phyloP scores from a whole-genome alignment of 1,140 invertebrate genomes.

The Nephila pilipes region DNA sequence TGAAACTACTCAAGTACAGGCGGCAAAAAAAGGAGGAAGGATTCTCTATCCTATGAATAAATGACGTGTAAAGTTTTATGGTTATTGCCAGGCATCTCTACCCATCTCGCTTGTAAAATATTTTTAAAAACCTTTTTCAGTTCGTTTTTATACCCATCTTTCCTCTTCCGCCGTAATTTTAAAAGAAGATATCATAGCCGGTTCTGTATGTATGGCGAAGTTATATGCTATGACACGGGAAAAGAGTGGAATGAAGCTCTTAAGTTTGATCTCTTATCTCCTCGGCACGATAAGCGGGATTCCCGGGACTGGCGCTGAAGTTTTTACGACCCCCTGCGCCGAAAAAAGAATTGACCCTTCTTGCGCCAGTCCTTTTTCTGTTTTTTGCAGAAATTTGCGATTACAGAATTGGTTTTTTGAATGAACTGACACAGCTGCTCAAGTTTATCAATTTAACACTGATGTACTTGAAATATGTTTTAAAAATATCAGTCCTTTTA shows the following conservation, averaged over 20 bases:
- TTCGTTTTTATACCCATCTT: slow-evolving; percentile 60
- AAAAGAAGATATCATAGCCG: slow-evolving; percentile 52
- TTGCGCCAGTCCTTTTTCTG: not conserved
- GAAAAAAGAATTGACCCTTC: slow-evolving; percentile 4
- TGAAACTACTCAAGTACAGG: slow-evolving; percentile 42
- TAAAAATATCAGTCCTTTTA: no score
- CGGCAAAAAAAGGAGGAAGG: not conserved
- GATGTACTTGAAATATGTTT: no score
- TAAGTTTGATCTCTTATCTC: slow-evolving; percentile 69
- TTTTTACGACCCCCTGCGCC: not conserved
- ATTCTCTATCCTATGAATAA: slow-evolving; percentile 66
- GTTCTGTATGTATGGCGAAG: not conserved
- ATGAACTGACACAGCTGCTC: not conserved
- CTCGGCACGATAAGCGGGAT: slow-evolving; percentile 54
- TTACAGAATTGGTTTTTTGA: no score
- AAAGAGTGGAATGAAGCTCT: slow-evolving; percentile 45
- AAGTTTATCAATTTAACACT: not conserved
- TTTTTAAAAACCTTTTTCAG: slow-evolving; percentile 52
- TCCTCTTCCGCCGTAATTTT: slow-evolving; percentile 52
- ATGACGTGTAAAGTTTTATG: slow-evolving; percentile 76
- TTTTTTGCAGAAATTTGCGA: no score
- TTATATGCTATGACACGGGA: slow-evolving; percentile 33
- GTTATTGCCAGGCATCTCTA: slow-evolving; percentile 56
- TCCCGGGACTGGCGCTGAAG: slow-evolving; percentile 15
- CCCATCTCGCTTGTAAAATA: slow-evolving; percentile 48